Conservation (phyloP, 2,113 vertebrate species). For the Mionectes macconnelli region DNA sequence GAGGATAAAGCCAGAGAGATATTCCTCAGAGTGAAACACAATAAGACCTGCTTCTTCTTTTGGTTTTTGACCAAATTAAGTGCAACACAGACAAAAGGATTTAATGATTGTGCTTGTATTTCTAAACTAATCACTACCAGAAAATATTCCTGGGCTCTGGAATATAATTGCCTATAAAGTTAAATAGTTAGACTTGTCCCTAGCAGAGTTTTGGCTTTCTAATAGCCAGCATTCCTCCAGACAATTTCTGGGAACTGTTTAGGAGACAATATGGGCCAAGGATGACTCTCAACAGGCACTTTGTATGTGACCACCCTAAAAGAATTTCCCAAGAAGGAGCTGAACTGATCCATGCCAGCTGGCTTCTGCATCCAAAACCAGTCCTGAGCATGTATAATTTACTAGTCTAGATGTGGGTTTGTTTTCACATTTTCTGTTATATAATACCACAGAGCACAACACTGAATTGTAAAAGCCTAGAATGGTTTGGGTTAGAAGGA, state of each 20-base stretch:
- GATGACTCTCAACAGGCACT: background rate
- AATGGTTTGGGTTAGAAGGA: background rate
- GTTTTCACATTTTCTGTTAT: background rate
- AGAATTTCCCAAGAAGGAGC: background rate
- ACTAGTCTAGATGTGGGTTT: background rate
- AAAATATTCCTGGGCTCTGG: background rate
- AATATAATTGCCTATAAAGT: background rate
- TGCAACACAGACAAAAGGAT: background rate
- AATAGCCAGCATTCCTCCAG: background rate
- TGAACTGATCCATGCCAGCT: background rate
- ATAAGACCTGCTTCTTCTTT: background rate
- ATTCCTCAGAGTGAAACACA: background rate
- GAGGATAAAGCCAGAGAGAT: background rate
- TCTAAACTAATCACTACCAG: background rate
- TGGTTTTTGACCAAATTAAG: constrained; percentile 22
- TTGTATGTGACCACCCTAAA: background rate
- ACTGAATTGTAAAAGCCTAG: background rate
- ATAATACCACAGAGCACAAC: background rate
- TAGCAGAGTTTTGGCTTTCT: background rate
- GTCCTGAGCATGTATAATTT: background rate
- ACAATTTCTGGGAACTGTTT: background rate
- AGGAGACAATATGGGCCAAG: background rate
- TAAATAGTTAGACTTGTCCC: background rate
- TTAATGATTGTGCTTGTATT: background rate
- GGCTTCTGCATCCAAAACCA: background rate